Evolutionary conservation across 2,113 vertebrate genomes (phyloP), one percentile per base, ranked within the genome.

Genomic region (Anseranas semipalmata): DNA sequence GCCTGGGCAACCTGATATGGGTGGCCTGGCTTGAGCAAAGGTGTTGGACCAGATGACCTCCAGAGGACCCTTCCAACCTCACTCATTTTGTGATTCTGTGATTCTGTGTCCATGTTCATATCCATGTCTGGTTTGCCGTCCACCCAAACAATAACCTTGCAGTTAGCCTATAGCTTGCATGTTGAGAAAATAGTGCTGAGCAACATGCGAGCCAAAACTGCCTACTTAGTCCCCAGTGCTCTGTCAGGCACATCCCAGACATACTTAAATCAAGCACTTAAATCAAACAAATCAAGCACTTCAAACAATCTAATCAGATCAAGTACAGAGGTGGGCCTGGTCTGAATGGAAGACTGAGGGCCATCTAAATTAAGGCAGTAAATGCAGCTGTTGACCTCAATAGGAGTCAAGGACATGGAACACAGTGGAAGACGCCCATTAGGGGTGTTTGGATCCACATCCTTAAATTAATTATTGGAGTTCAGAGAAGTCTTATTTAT

Each of bases 161-260:
- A 21, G n/a, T 21, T 27, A 75, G 15, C 10, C 32, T 86, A 28
- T 10, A 67, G 37, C 5, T 71, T 95, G 5, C 3, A n/a, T 2
- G 8, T 15, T 62, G 41, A 33, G 22, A 39, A 45, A 86, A 62
- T 83, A 11, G 24, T 55, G 7, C 28, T 71, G 25, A 70, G n/a
- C 12, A 77, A 56, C 4, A 5, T 2, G 14, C 7, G 20, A 82
- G 27, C 3, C 37, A 80, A 55, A 45, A 66, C 53, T 71, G 18
- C 52, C 25, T 35, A 2, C 2, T 0, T n/a, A 15, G 13, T 50
- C 41, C 46, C 33, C 19, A 6, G 1, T 33, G 7, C 15, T 81
- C 25, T 71, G 37, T 10, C 0, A 3, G 46, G 15, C 22, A 78
- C 17, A 30, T 43, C 55, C 32, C 41, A 71, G 35, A 7, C 77